These are phyloP conservation scores for Perca flavescens DNA, from an alignment of 2,113 vertebrate genomes.

Conservation along the genomic window DNA sequence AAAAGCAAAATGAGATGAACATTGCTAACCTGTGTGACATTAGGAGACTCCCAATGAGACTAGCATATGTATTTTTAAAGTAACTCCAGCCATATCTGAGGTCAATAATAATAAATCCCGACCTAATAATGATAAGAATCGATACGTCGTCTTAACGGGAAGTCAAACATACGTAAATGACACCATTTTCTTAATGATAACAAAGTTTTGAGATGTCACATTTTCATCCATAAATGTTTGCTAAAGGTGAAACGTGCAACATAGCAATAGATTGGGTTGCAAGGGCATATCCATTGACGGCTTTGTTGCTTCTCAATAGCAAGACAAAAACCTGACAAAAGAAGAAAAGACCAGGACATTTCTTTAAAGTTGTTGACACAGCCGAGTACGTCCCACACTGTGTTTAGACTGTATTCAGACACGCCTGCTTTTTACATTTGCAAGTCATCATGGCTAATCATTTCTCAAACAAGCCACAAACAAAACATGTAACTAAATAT, in stretches of 20 bases:
- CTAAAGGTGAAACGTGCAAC: conserved; percentile 43
- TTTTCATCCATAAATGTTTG: conserved; percentile 25
- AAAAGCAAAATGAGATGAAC: conserved; percentile 69
- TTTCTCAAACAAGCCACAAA: conserved; percentile 27
- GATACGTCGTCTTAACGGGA: conserved; percentile 27
- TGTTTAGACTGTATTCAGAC: conserved; percentile 31
- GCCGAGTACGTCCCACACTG: neutral
- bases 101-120: conserved; percentile 47
- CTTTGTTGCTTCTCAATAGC: neutral
- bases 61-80: conserved; percentile 31
- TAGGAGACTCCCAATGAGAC: conserved; percentile 19
- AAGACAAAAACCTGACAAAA: conserved; percentile 18
- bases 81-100: conserved; percentile 44
- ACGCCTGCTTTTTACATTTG: conserved; percentile 42
- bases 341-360: neutral
- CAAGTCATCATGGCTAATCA: conserved; percentile 11
- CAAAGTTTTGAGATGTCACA: conserved; percentile 30
- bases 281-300: neutral
- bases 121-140: conserved; percentile 38
- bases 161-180: conserved; percentile 43
- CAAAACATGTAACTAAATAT: conserved; percentile 21
- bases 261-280: conserved; percentile 9
- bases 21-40: conserved; percentile 41
- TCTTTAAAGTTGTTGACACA: conserved; percentile 17
- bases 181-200: conserved; percentile 33